These are phyloP conservation scores for Catocala sponsa DNA, from an alignment of 2,888 invertebrate species.

Conservation along the genomic window DNA sequence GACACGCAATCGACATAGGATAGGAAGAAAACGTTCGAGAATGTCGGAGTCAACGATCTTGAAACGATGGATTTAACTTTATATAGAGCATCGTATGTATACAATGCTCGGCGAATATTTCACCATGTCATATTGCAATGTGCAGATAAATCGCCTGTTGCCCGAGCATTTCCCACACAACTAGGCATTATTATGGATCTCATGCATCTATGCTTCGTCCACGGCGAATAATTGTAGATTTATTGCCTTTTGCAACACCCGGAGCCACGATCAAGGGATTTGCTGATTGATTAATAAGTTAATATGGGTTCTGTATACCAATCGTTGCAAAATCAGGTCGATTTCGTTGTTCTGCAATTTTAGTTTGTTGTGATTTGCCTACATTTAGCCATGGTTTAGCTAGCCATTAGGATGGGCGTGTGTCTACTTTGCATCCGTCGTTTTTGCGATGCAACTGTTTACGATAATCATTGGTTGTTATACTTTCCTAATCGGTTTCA, in stretches of 20 bases:
- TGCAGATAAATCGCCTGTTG: constrained; percentile 59
- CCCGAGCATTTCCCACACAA: constrained; percentile 69
- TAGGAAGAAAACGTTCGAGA: constrained; percentile 51
- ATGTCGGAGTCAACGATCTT: constrained; percentile 54
- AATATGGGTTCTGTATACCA: constrained; percentile 47
- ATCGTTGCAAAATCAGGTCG: constrained; percentile 67
- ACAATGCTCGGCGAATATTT: constrained; percentile 57
- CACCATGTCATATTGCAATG: constrained; percentile 66
- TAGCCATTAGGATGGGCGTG: constrained; percentile 47
- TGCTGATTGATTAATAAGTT: constrained; percentile 71
- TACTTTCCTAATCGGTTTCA: constrained; percentile 11
- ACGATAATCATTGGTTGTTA: constrained; percentile 20
- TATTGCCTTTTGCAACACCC: constrained; percentile 66
- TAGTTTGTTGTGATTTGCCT: constrained; percentile 49
- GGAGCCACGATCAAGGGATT: constrained; percentile 64
- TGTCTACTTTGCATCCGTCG: constrained; percentile 49
- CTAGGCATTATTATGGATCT: constrained; percentile 64
- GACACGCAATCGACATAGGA: constrained; percentile 60
- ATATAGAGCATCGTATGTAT: constrained; percentile 43
- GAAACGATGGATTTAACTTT: constrained; percentile 32
- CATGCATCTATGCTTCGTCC: constrained; percentile 58
- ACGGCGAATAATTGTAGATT: constrained; percentile 60
- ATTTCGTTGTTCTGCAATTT: constrained; percentile 65
- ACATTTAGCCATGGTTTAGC: constrained; percentile 41
- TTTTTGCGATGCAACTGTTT: constrained; percentile 42